Evolutionary conservation across 2,113 vertebrate genomes (phyloP), one percentile per base, ranked within the genome.

Genomic region (Emydura subglobosa): DNA sequence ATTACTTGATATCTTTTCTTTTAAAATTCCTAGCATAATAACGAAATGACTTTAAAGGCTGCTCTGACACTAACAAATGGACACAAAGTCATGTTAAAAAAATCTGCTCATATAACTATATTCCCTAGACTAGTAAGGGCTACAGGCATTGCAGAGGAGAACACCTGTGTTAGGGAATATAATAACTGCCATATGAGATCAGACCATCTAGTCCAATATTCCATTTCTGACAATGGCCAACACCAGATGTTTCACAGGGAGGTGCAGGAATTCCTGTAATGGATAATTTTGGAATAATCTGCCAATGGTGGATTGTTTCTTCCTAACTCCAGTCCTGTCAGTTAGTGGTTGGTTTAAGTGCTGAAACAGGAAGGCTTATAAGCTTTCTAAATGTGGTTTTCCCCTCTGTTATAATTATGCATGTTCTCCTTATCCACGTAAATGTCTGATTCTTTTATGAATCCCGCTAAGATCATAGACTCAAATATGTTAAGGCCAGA

Each of bases 51-150:
- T 51, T 83, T n/a, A 39, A 88, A 82, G 86, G 88, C 89, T 79
- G 50, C 83, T 95, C 88, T 92, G 90, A 68, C 81, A 87, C 81
- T 92, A 90, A 86, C 91, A 88, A 95, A 95, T 95, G 86, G 84
- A 82, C 79, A 95, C 47, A 96, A 95, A 88, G 79, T 94, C 88
- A 34, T 93, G 89, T 79, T 91, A 85, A 79, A 91, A 89, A 19
- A 19, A 74, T 87, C 80, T 91, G 91, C 51, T 87, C 89, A 80
- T 85, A 3, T 54, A 79, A 91, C 81, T 80, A 76, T 21, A 72
- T 86, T 95, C 83, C 72, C 59, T 82, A 47, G 86, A 72, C 84
- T 55, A 68, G 19, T 49, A 82, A 86, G 79, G 12, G 12, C 24
- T 27, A 47, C 51, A 47, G 74, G 51, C 85, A 49, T 1, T 11